A percentile compares a stretch with the other conserved stretches of the same genome.
Evolutionary conservation across 2,888 invertebrate species (phyloP).

Genomic region (Polietes domitor): DNA sequence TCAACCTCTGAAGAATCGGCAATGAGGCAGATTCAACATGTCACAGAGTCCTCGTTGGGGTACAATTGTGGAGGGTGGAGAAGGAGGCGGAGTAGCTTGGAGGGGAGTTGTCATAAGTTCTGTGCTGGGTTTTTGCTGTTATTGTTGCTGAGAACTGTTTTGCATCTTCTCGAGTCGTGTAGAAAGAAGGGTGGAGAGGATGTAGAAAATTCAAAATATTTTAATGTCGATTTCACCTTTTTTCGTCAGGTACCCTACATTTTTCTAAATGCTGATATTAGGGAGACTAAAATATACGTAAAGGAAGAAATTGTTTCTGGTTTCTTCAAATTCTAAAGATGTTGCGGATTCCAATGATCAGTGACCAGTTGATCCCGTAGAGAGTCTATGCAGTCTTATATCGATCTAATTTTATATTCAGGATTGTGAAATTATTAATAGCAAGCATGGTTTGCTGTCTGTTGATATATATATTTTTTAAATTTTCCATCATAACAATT

Average conservation of each 20-base stretch:
- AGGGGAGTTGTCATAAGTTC: conserved; percentile 64
- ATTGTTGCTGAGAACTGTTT: conserved; percentile 19
- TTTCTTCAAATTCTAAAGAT: no score
- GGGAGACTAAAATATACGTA: no score
- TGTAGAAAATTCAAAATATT: conserved; percentile 58
- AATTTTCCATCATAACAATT: no score
- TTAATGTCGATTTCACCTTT: conserved; percentile 45
- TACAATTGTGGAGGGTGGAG: neutral
- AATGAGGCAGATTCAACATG: conserved; percentile 1
- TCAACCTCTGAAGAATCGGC: conserved; percentile 36
- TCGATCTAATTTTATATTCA: no score
- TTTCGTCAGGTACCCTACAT: neutral
- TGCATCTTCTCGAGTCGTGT: conserved; percentile 46
- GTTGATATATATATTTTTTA: no score
- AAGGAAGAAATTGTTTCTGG: no score
- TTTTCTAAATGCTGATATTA: no score
- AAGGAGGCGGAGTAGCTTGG: neutral
- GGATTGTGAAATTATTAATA: no score
- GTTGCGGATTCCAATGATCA: no score
- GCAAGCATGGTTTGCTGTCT: no score
- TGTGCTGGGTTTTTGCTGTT: neutral
- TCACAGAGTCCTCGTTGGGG: neutral
- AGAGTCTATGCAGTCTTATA: no score
- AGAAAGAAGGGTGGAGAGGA: conserved; percentile 29
- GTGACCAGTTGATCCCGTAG: no score